Conservation (phyloP, 2,113 vertebrate species). For the Nibea albiflora region DNA sequence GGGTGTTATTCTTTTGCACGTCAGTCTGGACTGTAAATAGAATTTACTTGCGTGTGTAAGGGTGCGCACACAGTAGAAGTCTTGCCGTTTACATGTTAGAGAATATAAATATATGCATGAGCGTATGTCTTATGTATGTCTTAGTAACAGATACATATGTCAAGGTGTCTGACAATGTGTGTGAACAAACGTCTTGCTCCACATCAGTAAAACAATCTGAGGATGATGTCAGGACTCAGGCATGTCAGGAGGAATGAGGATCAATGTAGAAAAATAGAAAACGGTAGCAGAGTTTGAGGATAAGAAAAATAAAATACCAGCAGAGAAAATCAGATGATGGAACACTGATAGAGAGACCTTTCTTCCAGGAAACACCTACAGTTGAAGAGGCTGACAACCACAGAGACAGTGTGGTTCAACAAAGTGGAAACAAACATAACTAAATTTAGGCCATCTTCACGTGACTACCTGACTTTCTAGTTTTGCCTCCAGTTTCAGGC, state of each 20-base stretch:
- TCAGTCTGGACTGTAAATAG: not conserved
- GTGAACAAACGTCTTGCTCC: not conserved
- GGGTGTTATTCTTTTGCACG: not conserved
- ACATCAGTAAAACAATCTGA: slow-evolving; percentile 8
- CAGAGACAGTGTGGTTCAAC: not conserved
- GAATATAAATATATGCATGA: slow-evolving; percentile 4
- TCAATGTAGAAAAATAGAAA: not conserved
- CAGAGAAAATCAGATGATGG: not conserved
- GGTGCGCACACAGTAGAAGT: not conserved
- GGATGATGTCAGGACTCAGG: slow-evolving; percentile 22
- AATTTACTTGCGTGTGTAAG: not conserved
- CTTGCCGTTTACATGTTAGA: not conserved
- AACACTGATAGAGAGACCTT: no score
- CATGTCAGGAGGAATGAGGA: slow-evolving; percentile 24
- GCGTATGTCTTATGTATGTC: not conserved
- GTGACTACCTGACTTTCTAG: slow-evolving; percentile 8
- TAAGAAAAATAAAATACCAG: slow-evolving; percentile 2
- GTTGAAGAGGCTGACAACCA: slow-evolving; percentile 5
- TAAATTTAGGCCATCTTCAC: slow-evolving; percentile 36
- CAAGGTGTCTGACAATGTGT: not conserved
- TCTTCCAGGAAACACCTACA: not conserved
- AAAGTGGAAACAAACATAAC: not conserved
- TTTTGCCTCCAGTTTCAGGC: slow-evolving; percentile 9
- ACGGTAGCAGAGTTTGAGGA: not conserved
- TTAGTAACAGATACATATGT: not conserved